Evolutionary conservation across 2,113 vertebrate species (phyloP), one percentile per base, ranked within the genome.

Genomic region (Lonchura striata): DNA sequence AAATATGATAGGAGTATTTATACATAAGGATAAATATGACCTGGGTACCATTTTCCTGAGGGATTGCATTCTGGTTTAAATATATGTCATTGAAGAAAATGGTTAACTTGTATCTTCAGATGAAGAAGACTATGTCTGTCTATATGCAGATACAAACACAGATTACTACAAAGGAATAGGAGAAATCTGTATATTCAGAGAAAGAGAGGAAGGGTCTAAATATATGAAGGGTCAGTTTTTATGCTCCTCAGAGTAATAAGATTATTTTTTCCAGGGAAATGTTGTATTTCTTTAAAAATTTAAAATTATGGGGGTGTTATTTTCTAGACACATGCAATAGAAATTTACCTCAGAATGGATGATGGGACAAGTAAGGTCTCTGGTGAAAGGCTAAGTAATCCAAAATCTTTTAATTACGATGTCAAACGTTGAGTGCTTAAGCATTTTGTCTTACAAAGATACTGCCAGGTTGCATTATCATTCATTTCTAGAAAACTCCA

Each of bases 401-500:
- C 22, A 59, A 90, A 76, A 72, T 69, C 28, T 64, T 68, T 28
- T 87, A 44, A 88, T 79, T 53, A 90, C 13, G 12, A 13, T 61
- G n/a, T 6, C 41, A 87, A 82, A 79, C 4, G 4, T 64, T 75
- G 61, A 90, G 17, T 30, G 54, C 8, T 50, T 78, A 42, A 57
- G 25, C 37, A 49, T 23, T 13, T 33, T 65, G 15, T 61, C 46
- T 91, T 41, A 69, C 44, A 85, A 60, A 79, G 53, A 76, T 33
- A 60, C 20, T 57, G 66, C 28, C 53, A 72, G n/a, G 27, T 64
- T 76, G 31, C 57, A 79, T 53, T 85, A 53, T 28, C 8, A 53
- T 52, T 82, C 3, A 60, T 87, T 94, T 90, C 78, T 60, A 64
- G 49, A 82, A 72, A 91, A 88, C 60, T 44, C 41, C 17, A n/a